Percentiles rank a stretch among this genome's conserved stretches.
phyloP scores from a whole-genome alignment of 1,140 invertebrate species.

The Drosophila repletoides region DNA sequence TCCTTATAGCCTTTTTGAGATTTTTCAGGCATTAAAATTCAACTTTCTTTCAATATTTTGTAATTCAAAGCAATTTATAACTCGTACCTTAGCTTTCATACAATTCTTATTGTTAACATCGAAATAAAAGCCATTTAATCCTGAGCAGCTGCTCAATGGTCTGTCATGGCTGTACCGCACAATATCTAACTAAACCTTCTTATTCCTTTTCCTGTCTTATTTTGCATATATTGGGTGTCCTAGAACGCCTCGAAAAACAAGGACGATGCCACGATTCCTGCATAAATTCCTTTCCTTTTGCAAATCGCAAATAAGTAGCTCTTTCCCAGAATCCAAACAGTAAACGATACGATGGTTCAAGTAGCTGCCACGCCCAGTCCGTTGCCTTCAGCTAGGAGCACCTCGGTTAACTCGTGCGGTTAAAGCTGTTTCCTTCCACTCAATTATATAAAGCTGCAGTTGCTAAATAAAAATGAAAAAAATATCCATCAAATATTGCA shows the following conservation, averaged over 20 bases:
- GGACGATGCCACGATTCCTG: background rate
- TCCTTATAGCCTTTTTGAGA: too few species aligned
- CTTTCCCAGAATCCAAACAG: too few species aligned
- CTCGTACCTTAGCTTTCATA: too few species aligned
- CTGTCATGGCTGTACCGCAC: too few species aligned
- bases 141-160: too few species aligned
- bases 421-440: slow-evolving; percentile 68
- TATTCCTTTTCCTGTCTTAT: background rate
- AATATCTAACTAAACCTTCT: too few species aligned
- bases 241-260: background rate
- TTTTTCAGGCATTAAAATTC: too few species aligned
- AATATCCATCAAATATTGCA: slow-evolving; percentile 20
- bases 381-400: slow-evolving; percentile 27
- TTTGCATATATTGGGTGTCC: background rate
- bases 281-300: background rate
- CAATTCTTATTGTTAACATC: too few species aligned
- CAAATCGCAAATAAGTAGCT: too few species aligned
- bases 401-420: slow-evolving; percentile 60
- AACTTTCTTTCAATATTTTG: too few species aligned
- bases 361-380: background rate
- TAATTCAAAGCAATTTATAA: too few species aligned
- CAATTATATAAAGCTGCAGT: slow-evolving; percentile 64
- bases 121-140: too few species aligned
- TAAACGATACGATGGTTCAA: background rate
- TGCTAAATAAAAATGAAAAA: slow-evolving; percentile 23